phyloP scores from a whole-genome alignment of 2,113 vertebrate species.

The Gymnobelideus leadbeateri region DNA sequence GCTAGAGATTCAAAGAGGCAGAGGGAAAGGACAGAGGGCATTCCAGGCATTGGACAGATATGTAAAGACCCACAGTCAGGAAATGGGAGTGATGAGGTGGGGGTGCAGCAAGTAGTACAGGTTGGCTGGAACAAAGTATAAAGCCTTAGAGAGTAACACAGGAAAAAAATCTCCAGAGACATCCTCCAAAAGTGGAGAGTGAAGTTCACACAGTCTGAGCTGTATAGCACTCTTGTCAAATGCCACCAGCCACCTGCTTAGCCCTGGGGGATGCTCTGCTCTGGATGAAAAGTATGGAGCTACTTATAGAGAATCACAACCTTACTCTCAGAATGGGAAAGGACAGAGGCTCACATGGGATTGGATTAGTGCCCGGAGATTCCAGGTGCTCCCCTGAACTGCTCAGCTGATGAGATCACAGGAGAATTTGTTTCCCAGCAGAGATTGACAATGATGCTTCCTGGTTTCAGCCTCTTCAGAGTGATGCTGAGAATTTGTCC shows the following conservation, averaged over 20 bases:
- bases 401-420: slow-evolving; percentile 2
- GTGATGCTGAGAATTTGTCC: background rate
- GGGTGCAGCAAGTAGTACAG: background rate
- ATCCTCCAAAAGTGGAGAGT: background rate
- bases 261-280: background rate
- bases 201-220: background rate
- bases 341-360: background rate
- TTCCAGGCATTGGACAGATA: background rate
- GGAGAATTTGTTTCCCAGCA: background rate
- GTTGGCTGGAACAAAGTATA: background rate
- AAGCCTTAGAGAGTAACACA: background rate
- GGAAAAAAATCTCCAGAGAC: background rate
- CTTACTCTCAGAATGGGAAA: background rate
- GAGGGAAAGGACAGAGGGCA: background rate
- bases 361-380: background rate
- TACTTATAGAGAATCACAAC: background rate
- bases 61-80: background rate
- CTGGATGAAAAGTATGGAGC: background rate
- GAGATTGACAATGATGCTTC: background rate
- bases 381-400: background rate
- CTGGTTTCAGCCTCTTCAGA: background rate
- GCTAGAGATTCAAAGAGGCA: background rate
- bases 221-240: background rate
- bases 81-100: background rate
- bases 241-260: background rate